Evolutionary conservation across 2,113 vertebrate species (phyloP).

Genomic region (Sturnus vulgaris): DNA sequence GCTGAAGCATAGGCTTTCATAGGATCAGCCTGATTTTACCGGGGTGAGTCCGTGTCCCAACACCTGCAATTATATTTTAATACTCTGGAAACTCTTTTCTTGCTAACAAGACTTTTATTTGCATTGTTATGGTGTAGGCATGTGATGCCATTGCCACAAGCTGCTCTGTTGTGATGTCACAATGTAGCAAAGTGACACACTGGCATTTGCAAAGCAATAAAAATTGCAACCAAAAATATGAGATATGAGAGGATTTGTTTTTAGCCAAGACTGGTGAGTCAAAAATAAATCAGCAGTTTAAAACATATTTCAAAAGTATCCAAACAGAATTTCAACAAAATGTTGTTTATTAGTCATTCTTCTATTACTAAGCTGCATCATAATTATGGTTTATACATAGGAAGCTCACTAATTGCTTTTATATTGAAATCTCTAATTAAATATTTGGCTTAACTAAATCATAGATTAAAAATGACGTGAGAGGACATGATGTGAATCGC

Average conservation of each 20-base stretch:
- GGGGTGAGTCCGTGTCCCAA: not conserved
- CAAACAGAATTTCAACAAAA: not conserved
- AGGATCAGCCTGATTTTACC: not conserved
- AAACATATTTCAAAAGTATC: not conserved
- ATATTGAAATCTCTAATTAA: slow-evolving; percentile 37
- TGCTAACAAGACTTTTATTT: not conserved
- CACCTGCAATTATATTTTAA: not conserved
- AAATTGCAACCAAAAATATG: not conserved
- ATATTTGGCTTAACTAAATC: slow-evolving; percentile 38
- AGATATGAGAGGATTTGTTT: not conserved
- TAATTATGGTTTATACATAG: slow-evolving; percentile 16
- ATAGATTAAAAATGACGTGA: not conserved
- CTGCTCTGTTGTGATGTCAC: not conserved
- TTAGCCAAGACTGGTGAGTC: not conserved
- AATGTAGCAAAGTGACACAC: not conserved
- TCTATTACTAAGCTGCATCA: not conserved
- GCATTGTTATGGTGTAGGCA: not conserved
- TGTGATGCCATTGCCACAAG: not conserved
- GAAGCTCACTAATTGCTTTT: slow-evolving; percentile 51
- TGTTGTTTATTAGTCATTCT: slow-evolving; percentile 24
- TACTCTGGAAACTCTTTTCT: not conserved
- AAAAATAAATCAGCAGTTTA: not conserved
- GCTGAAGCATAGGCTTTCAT: not conserved
- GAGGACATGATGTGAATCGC: not conserved
- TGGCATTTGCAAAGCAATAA: not conserved